Conservation (phyloP, 2,797 vertebrate species). For the Gadopsis bispinosus region DNA sequence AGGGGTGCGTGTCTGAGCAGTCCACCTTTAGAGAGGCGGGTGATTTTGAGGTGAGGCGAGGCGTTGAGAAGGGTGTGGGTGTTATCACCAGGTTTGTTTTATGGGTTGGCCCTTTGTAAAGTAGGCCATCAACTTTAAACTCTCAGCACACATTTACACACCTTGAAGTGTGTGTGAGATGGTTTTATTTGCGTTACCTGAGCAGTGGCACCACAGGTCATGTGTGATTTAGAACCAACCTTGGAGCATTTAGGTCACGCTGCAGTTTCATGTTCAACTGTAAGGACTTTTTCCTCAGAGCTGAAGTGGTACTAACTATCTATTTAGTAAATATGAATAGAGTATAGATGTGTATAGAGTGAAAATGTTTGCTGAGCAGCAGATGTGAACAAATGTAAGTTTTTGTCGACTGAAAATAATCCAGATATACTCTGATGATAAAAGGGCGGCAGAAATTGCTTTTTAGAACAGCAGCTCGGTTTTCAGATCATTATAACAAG, state of each 20-base stretch:
- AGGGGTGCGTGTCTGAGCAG: neutral
- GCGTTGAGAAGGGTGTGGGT: conserved; percentile 30
- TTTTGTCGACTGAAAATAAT: conserved; percentile 16
- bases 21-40: conserved; percentile 39
- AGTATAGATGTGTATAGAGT: conserved; percentile 9
- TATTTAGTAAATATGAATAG: conserved; percentile 31
- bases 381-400: conserved; percentile 16
- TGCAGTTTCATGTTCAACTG: conserved; percentile 11
- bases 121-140: conserved; percentile 60
- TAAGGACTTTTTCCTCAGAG: neutral
- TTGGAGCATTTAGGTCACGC: conserved; percentile 11
- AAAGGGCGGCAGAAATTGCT: conserved; percentile 15
- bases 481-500: conserved; percentile 30
- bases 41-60: conserved; percentile 41
- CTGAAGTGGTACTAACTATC: neutral
- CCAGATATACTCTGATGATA: conserved; percentile 23
- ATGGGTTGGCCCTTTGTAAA: conserved; percentile 60
- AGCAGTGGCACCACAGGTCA: conserved; percentile 4
- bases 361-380: conserved; percentile 6
- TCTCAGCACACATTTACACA: conserved; percentile 54
- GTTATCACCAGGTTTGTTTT: conserved; percentile 70
- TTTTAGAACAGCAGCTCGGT: conserved; percentile 14
- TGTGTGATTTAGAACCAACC: conserved; percentile 36
- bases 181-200: conserved; percentile 50
- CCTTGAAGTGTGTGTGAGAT: conserved; percentile 44